phyloP scores from a whole-genome alignment of 37 sponge, comb jelly and placozoan genomes.

The Chondrosia reniformis region DNA sequence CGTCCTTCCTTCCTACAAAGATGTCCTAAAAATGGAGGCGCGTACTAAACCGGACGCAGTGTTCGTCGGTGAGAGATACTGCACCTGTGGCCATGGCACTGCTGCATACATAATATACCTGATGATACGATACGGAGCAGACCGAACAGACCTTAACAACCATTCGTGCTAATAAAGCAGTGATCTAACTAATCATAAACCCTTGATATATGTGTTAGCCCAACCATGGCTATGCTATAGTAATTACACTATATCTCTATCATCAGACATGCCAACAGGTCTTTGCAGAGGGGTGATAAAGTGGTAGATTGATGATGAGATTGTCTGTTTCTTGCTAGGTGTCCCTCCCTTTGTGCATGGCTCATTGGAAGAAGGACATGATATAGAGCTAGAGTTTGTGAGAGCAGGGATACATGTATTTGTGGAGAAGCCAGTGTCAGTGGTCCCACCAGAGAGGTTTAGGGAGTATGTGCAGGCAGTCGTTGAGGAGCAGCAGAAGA shows the following conservation, averaged over 20 bases:
- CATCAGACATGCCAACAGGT: no score
- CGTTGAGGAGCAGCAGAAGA: slow-evolving; percentile 12
- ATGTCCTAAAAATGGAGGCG: slow-evolving; percentile 20
- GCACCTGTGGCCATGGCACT: no score
- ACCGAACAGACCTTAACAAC: no score
- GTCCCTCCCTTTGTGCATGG: slow-evolving; percentile 78
- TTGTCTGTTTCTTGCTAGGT: slow-evolving; percentile 28
- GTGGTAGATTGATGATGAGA: no score
- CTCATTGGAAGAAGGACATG: slow-evolving; percentile 20
- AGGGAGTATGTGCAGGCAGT: slow-evolving; percentile 48
- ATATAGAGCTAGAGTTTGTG: slow-evolving; percentile 68
- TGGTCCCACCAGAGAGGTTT: slow-evolving; percentile 60
- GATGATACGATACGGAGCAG: no score
- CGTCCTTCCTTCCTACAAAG: slow-evolving; percentile 21
- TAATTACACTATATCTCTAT: no score
- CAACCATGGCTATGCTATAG: no score
- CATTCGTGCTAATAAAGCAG: no score
- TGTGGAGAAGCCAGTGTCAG: slow-evolving; percentile 85
- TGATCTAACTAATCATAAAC: no score
- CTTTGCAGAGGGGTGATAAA: no score
- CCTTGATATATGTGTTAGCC: no score
- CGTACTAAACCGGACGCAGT: slow-evolving; percentile 41
- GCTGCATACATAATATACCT: no score
- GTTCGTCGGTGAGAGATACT: slow-evolving; percentile 65
- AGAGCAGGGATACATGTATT: slow-evolving; percentile 71